Conservation (phyloP, 2,113 vertebrate species). For the Atherinomorus stipes region DNA sequence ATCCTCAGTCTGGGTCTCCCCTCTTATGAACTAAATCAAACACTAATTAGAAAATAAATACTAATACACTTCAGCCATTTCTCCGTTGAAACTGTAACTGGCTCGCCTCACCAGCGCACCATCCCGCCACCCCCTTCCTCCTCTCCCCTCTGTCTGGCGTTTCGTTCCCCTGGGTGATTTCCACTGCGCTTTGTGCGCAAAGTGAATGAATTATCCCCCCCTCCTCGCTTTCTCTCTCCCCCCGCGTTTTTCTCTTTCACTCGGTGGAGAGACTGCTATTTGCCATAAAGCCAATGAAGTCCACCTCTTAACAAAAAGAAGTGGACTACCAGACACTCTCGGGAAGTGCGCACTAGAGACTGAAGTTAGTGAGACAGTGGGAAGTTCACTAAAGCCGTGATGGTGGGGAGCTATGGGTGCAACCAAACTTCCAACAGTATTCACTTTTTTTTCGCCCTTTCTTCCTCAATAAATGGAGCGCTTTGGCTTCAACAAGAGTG, state of each 20-base stretch:
- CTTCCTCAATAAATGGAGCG: too few species aligned
- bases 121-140: slow-evolving; percentile 12
- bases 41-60: neutral
- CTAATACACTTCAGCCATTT: neutral
- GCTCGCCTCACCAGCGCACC: slow-evolving; percentile 8
- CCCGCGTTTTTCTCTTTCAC: slow-evolving; percentile 46
- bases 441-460: too few species aligned
- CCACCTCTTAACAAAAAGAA: slow-evolving; percentile 76
- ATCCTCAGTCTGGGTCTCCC: neutral
- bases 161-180: slow-evolving; percentile 77
- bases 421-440: neutral
- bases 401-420: slow-evolving; percentile 1
- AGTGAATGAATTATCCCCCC: slow-evolving; percentile 80
- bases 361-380: slow-evolving; percentile 54
- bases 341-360: slow-evolving; percentile 67
- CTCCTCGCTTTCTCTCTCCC: slow-evolving; percentile 19
- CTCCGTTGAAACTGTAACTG: slow-evolving; percentile 16
- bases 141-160: slow-evolving; percentile 50
- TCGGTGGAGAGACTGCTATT: slow-evolving; percentile 70
- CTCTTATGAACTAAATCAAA: neutral
- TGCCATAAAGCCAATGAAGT: slow-evolving; percentile 79
- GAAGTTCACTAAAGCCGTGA: slow-evolving; percentile 41
- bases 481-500: too few species aligned
- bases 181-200: slow-evolving; percentile 80
- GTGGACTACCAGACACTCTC: slow-evolving; percentile 70